Percentiles rank a stretch among this genome's conserved stretches.
These are phyloP conservation scores for Malurus leucopterus DNA, from an alignment of 2,797 vertebrate species.

Conservation along the genomic window DNA sequence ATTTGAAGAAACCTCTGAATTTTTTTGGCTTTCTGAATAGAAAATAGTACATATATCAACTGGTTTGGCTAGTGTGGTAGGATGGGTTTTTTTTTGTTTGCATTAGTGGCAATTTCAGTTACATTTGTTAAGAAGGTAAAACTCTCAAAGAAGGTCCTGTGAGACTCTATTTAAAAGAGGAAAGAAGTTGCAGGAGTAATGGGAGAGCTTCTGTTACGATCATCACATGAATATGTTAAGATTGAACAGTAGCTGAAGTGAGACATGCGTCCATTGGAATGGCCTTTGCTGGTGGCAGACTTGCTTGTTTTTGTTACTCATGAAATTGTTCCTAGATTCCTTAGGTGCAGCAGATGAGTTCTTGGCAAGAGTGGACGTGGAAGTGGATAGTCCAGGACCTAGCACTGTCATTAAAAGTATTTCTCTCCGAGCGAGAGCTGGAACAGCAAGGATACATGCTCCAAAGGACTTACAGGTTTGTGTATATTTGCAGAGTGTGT, in stretches of 20 bases:
- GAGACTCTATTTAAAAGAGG: not conserved
- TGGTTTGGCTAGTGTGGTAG: not conserved
- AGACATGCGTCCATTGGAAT: not conserved
- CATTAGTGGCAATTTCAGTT: not conserved
- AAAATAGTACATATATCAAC: not conserved
- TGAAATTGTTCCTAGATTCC: constrained; percentile 68
- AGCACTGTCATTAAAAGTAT: constrained; percentile 85
- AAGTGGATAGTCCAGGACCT: constrained; percentile 90
- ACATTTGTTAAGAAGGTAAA: not conserved
- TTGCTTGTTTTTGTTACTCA: not conserved
- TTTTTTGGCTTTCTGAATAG: not conserved
- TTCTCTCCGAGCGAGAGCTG: constrained; percentile 83
- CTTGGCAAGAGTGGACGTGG: constrained; percentile 86
- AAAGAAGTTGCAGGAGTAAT: not conserved
- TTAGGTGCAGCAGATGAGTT: constrained; percentile 86
- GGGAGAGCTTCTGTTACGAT: not conserved
- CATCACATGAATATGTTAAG: not conserved
- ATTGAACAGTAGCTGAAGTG: not conserved
- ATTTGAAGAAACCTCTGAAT: not conserved
- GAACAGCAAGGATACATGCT: constrained; percentile 87
- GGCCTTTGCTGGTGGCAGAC: not conserved
- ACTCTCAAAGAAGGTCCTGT: not conserved
- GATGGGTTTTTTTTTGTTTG: not conserved
- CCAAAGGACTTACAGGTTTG: constrained; percentile 90
- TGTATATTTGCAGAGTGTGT: not conserved